Base-by-base conservation (phyloP, 2,888 invertebrate genomes). In the Caenorhabditis uteleia region DNA sequence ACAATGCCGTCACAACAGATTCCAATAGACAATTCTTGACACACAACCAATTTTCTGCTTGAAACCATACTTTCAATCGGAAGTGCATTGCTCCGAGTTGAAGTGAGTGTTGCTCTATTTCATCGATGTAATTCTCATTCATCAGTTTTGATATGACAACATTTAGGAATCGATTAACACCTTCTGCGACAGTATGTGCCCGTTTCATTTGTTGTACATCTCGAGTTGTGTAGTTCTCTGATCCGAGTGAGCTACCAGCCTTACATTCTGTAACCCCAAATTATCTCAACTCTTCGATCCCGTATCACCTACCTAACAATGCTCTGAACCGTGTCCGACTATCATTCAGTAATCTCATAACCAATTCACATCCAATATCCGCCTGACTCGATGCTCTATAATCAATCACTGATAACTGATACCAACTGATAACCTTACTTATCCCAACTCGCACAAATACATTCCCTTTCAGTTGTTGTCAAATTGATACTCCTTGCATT, bases 11-110 rank as follows among this genome's bases (percentile, higher is more conserved):
- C 8, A 70, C 48, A 31, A 70, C 59, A 10, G 66, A 59, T 46
- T 70, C 70, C 12, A 70, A 47, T 7, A 70, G 62, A 50, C 66
- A 65, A 39, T 70, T 70, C 34, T 70, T 70, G 27, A 70, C 70
- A 45, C 70, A 70, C 10, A 70, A 50, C 70, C 70, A 70, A 40
- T 70, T 70, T 26, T 70, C 70, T 14, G 70, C 70, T 44, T 50
- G 50, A 23, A 70, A 70, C 66, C 66, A 70, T 10, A 70, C 70
- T 27, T 65, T 58, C 58, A 59, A 62, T 20, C 62, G 43, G 44
- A 66, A 70, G 33, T 70, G 70, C 56, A 66, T 55, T 39, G 70
- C 70, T n/a, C 70, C 70, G 8, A 70, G 53, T 36, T 66, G 62
- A 20, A 62, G 53, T n/a, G 66, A 62, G 29, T 66, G 49, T 20